phyloP scores from a whole-genome alignment of 2,113 vertebrate species.

The Scomber colias region DNA sequence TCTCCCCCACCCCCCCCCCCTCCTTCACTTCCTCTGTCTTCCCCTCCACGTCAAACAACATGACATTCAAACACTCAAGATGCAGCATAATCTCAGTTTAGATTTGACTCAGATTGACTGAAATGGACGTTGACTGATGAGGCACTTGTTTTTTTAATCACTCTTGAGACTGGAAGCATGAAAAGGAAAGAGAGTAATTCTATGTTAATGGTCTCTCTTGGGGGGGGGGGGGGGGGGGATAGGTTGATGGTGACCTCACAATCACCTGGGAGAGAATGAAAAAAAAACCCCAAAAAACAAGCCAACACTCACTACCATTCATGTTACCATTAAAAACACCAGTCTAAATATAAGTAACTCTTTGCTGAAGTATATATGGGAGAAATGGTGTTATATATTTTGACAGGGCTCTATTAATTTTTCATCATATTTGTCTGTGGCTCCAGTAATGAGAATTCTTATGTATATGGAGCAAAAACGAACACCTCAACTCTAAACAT shows the following conservation, averaged over 20 bases:
- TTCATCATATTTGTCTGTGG: slow-evolving; percentile 50
- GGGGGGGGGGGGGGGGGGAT: too few relatives aligned
- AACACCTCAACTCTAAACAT: too few relatives aligned
- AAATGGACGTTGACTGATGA: slow-evolving; percentile 47
- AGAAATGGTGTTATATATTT: slow-evolving; percentile 33
- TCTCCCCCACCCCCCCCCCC: background rate
- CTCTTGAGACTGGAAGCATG: slow-evolving; percentile 30
- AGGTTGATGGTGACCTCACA: slow-evolving; percentile 41
- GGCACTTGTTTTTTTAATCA: slow-evolving; percentile 33
- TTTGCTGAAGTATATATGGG: slow-evolving; percentile 33
- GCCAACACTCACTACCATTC: slow-evolving; percentile 3
- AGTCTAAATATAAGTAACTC: slow-evolving; percentile 56
- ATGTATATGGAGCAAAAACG: background rate
- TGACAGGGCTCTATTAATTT: slow-evolving; percentile 59
- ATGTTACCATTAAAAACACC: slow-evolving; percentile 29
- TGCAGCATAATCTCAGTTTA: slow-evolving; percentile 43
- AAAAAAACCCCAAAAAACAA: slow-evolving; percentile 26
- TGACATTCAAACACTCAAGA: slow-evolving; percentile 47
- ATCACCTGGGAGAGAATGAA: slow-evolving; percentile 43
- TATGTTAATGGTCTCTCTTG: slow-evolving; percentile 65
- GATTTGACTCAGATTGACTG: slow-evolving; percentile 40
- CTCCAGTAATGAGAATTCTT: background rate
- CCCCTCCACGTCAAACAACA: slow-evolving; percentile 38
- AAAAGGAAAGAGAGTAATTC: slow-evolving; percentile 35
- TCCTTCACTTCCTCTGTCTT: background rate